Evolutionary conservation across 35 echinoderm and acorn worm genomes (phyloP).

Genomic region (Lytechinus pictus): DNA sequence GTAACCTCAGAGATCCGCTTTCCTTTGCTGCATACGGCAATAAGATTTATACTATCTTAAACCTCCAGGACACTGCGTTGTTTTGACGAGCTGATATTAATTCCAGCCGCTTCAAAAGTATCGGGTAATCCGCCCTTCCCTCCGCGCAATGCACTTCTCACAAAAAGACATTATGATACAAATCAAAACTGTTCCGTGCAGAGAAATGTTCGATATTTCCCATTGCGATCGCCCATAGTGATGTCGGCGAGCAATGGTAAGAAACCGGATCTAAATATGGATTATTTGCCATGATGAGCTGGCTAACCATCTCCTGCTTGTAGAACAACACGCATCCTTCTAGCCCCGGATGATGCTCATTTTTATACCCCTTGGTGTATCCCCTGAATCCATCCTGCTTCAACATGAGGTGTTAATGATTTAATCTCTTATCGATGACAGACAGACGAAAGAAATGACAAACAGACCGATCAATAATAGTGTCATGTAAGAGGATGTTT

Average conservation of each 20-base stretch:
- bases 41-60: slow-evolving; percentile 45
- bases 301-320: background rate
- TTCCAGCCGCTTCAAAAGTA: slow-evolving; percentile 6
- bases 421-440: slow-evolving; percentile 13
- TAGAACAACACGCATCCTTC: background rate
- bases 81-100: slow-evolving; percentile 54
- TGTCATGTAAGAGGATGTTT: slow-evolving; percentile 35
- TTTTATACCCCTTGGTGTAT: background rate
- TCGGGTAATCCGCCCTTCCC: background rate
- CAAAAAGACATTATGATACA: slow-evolving; percentile 6
- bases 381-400: background rate
- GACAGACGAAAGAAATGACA: slow-evolving; percentile 14
- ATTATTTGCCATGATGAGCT: slow-evolving; percentile 2
- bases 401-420: slow-evolving; percentile 3
- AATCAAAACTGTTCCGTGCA: background rate
- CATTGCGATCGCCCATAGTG: background rate
- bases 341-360: background rate
- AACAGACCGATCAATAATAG: background rate
- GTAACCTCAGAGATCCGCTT: slow-evolving; percentile 11
- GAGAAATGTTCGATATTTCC: slow-evolving; percentile 47
- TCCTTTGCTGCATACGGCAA: slow-evolving; percentile 47
- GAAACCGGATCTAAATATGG: slow-evolving; percentile 11
- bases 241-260: background rate
- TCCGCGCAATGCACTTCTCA: slow-evolving; percentile 2
- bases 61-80: background rate